Evolutionary conservation across 1,140 invertebrate genomes (phyloP), one percentile per base, ranked within the genome.

Genomic region (Drosophila suzukii): DNA sequence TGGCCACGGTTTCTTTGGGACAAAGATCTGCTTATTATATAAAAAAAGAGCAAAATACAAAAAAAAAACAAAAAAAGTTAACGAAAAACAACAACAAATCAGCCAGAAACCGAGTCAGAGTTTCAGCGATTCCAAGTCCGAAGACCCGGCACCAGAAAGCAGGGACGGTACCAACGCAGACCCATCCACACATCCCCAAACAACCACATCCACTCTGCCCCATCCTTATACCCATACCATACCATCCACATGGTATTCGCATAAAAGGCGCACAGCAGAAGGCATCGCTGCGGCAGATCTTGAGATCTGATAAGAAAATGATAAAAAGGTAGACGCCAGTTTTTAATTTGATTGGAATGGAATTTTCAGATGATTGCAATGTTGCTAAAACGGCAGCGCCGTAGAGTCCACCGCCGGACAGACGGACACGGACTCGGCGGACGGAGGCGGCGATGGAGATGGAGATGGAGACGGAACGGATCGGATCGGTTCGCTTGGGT

Each of bases 271-370:
- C 79, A 86, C 83, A 88, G 83, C 80, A 88, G 80, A 88, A 88
- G 84, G 83, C 84, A 88, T 88, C 83, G 83, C 83, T 86, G 83
- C 83, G 84, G 83, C 83, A 89, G 90, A 91, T 91, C 90, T 91
- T 80, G 79, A 78, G 86, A 91, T 91, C 90, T 91, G 90, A 91
- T 91, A 91, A 91, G 90, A 90, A 90, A 90, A 91, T 91, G 89
- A 91, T 91, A 91, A 91, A 91, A 91, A 86, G 90, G 84, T 88
- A 91, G 90, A 91, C 90, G 90, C 90, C 90, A 91, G 90, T 91
- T 91, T 91, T 91, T 91, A 91, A 91, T 91, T 91, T 91, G 90
- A 91, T 91, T 90, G 90, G 82, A 90, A 91, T 83, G 85, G 85
- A 89, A 89, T 89, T 89, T 89, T 89, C 84, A 89, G 84, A 89